These are phyloP conservation scores for Brachyptera putata DNA, from an alignment of 2,888 invertebrate genomes.

Conservation along the genomic window DNA sequence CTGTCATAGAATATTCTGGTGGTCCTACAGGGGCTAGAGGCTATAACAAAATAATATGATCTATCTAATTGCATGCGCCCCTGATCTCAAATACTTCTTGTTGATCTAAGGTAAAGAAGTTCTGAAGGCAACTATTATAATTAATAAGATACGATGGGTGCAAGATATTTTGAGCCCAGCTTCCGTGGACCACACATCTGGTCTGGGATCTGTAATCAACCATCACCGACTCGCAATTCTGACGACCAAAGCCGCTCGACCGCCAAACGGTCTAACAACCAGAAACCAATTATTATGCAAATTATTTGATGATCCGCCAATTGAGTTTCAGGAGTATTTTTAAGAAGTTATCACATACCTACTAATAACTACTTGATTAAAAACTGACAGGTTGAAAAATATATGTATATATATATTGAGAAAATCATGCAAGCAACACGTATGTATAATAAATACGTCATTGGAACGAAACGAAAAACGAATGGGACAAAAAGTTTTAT, in stretches of 20 bases:
- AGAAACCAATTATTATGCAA: constrained; percentile 29
- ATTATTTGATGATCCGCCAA: constrained; percentile 27
- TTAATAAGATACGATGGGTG: background rate
- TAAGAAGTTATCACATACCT: constrained; percentile 13
- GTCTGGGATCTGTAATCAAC: background rate
- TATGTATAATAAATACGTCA: no score
- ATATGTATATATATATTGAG: no score
- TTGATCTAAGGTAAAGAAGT: background rate
- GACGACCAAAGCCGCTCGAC: background rate
- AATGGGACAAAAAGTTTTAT: no score
- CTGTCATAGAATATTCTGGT: no score
- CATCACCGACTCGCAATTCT: no score
- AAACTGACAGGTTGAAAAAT: background rate
- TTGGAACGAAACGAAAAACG: no score
- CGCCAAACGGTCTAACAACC: constrained; percentile 13
- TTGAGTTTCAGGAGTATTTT: constrained; percentile 17
- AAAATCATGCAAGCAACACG: no score
- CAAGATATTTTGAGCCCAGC: background rate
- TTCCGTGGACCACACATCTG: constrained; percentile 6
- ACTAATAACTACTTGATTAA: background rate
- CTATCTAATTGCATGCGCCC: no score
- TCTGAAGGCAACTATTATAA: background rate
- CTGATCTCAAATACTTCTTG: no score
- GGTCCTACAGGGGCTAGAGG: no score
- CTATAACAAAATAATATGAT: no score